Conservation (phyloP, 2,888 invertebrate species). For the Macaria notata region DNA sequence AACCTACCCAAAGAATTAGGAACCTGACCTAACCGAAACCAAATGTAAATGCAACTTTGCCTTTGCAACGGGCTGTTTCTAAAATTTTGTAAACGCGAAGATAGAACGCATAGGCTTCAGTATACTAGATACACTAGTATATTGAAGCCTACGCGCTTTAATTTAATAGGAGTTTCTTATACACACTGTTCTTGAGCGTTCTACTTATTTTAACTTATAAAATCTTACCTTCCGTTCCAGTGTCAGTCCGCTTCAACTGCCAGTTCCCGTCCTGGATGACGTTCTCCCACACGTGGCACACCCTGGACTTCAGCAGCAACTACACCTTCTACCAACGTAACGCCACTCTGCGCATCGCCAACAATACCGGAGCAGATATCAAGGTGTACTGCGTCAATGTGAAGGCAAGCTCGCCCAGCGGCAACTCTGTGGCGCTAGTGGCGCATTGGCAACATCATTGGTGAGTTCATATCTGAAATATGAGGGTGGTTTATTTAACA, state of each 20-base stretch:
- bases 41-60: too few species aligned
- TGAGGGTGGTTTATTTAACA: too few species aligned
- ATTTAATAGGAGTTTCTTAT: too few species aligned
- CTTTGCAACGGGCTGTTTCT: too few species aligned
- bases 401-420: constrained; percentile 78
- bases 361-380: constrained; percentile 83
- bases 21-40: too few species aligned
- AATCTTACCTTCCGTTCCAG: constrained; percentile 64
- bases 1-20: too few species aligned
- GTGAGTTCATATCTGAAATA: constrained; percentile 43
- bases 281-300: constrained; percentile 93
- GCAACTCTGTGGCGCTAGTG: constrained; percentile 78
- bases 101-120: too few species aligned
- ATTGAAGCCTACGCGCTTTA: too few species aligned
- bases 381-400: constrained; percentile 86
- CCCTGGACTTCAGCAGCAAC: constrained; percentile 91
- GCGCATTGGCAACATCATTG: constrained; percentile 81
- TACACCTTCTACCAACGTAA: constrained; percentile 93
- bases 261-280: constrained; percentile 95
- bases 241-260: constrained; percentile 88
- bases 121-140: too few species aligned
- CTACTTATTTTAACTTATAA: too few species aligned
- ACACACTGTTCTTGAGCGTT: too few species aligned
- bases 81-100: too few species aligned
- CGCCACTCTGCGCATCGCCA: constrained; percentile 87